Percentiles rank a stretch among this genome's conserved stretches.
These are phyloP conservation scores for Anomalospiza imberbis DNA, from an alignment of 2,797 vertebrate species.

Conservation along the genomic window DNA sequence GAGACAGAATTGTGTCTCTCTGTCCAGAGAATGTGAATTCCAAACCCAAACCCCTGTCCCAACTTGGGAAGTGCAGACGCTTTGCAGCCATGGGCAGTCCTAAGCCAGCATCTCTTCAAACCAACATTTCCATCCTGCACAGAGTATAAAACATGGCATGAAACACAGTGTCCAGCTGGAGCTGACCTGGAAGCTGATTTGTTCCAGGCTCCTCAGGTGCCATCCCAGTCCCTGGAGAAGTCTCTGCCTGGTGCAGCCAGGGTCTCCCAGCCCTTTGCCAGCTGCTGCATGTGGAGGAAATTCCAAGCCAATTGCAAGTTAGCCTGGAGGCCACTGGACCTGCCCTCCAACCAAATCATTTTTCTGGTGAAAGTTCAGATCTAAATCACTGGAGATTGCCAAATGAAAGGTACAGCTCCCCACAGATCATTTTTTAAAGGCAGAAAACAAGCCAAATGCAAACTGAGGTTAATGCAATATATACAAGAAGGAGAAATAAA, in stretches of 20 bases:
- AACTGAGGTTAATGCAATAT: constrained; percentile 63
- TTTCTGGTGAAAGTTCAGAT: constrained; percentile 22
- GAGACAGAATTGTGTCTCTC: no score
- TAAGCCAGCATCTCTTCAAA: neutral
- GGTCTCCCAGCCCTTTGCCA: neutral
- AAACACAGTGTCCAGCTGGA: rapidly evolving
- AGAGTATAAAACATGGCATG: rapidly evolving
- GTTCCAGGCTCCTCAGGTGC: neutral
- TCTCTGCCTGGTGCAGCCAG: neutral
- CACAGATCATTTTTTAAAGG: constrained; percentile 13
- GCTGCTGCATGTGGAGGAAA: neutral
- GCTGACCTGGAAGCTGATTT: neutral
- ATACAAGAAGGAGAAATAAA: constrained; percentile 60
- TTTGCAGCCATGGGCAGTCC: neutral
- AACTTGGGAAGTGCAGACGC: neutral
- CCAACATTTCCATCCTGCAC: neutral
- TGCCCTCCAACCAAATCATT: constrained; percentile 10
- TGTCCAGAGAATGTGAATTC: no score
- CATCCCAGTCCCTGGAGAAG: rapidly evolving
- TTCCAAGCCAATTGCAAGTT: neutral
- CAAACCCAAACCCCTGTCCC: neutral
- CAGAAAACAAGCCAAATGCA: constrained; percentile 59
- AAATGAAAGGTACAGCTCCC: neutral
- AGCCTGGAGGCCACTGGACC: neutral
- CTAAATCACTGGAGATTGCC: neutral